phyloP scores from a whole-genome alignment of 2,113 vertebrate genomes.

The Willisornis vidua region DNA sequence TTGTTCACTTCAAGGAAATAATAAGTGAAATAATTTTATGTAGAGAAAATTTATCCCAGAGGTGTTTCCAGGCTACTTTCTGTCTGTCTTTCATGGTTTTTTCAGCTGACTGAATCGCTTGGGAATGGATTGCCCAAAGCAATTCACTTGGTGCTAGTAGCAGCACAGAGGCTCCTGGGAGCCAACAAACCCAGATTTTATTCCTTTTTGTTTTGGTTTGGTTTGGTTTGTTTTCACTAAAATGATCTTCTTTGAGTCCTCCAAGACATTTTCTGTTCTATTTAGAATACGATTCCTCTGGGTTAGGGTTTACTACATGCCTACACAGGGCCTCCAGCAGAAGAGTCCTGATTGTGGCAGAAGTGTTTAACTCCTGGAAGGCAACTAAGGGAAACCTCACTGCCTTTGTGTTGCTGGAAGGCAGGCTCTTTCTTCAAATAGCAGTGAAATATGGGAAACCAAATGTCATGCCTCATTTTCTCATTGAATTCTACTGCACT shows the following conservation, averaged over 20 bases:
- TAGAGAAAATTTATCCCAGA: conserved; percentile 12
- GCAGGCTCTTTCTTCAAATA: neutral
- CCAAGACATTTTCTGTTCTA: neutral
- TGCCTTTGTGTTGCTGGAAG: neutral
- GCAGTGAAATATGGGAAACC: neutral
- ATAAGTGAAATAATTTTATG: neutral
- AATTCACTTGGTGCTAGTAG: neutral
- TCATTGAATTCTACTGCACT: neutral
- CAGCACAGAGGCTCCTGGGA: neutral
- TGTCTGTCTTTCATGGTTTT: neutral
- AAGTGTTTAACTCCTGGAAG: neutral
- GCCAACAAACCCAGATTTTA: neutral
- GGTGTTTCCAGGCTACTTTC: neutral
- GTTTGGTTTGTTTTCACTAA: neutral
- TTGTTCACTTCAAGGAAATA: neutral
- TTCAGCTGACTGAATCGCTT: neutral
- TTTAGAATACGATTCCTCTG: neutral
- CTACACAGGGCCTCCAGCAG: neutral
- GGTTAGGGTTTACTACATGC: neutral
- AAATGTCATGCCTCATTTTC: neutral
- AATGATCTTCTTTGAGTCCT: neutral
- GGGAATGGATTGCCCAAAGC: neutral
- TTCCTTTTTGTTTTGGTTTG: neutral
- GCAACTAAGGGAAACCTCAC: neutral
- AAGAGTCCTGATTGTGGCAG: neutral